phyloP scores from a whole-genome alignment of 2,888 invertebrate species.

The Seira musarum region DNA sequence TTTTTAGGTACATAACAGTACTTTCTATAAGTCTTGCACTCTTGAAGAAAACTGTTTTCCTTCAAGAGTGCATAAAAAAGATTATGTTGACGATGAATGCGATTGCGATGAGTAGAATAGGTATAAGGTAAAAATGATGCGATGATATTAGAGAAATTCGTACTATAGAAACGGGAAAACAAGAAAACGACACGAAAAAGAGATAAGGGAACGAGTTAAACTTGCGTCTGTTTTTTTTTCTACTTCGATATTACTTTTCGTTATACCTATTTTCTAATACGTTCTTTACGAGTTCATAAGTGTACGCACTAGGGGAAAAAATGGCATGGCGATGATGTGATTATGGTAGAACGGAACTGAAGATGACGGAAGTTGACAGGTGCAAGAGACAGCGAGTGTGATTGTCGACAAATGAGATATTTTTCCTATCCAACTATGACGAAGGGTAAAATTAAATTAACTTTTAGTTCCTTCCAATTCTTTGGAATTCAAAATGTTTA shows the following conservation, averaged over 20 bases:
- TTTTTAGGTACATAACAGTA: constrained; percentile 15
- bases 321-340: neutral
- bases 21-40: constrained; percentile 2
- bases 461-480: too few relatives aligned
- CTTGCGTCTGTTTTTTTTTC: too few relatives aligned
- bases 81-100: neutral
- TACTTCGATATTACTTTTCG: too few relatives aligned
- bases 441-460: too few relatives aligned
- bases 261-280: neutral
- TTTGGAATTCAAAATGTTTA: too few relatives aligned
- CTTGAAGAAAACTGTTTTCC: neutral
- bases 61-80: neutral
- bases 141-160: too few relatives aligned
- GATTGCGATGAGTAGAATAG: too few relatives aligned
- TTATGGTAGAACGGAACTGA: constrained; percentile 23
- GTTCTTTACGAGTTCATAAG: neutral
- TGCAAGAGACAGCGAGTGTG: constrained; percentile 30
- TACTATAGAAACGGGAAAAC: too few relatives aligned
- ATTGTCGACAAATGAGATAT: neutral
- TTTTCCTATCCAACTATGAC: neutral
- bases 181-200: too few relatives aligned
- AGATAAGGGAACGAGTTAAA: too few relatives aligned
- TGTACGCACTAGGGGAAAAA: neutral
- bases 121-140: too few relatives aligned
- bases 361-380: constrained; percentile 60